phyloP scores from a whole-genome alignment of 2,113 vertebrate genomes.

The Muscicapa adusta region DNA sequence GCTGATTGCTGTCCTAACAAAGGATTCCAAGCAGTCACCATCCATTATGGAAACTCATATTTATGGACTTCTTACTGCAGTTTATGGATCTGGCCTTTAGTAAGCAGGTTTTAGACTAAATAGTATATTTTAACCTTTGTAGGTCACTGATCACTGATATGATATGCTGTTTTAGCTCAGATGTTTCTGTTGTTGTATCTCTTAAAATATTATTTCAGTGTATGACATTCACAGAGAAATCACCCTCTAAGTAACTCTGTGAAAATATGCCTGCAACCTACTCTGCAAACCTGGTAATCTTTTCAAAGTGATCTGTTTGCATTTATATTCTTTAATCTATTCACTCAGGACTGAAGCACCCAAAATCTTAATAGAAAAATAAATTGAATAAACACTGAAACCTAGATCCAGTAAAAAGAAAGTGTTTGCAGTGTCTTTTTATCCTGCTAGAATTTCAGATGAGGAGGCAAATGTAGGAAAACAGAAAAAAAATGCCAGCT shows the following conservation, averaged over 20 bases:
- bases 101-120: conserved; percentile 18
- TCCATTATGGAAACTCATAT: not conserved
- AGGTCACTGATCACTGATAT: not conserved
- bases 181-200: not conserved
- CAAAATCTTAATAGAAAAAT: conserved; percentile 9
- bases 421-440: not conserved
- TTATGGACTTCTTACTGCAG: not conserved
- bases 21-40: not conserved
- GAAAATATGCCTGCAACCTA: not conserved
- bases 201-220: not conserved
- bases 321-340: not conserved
- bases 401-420: not conserved
- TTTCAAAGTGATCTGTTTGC: not conserved
- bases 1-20: not conserved
- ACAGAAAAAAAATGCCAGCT: not conserved
- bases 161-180: not conserved
- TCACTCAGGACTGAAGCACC: not conserved
- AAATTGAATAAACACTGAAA: conserved; percentile 1
- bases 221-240: not conserved
- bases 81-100: not conserved
- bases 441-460: not conserved
- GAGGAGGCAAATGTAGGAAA: not conserved
- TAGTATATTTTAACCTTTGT: not conserved
- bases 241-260: not conserved
- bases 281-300: not conserved